phyloP scores from a whole-genome alignment of 2,797 vertebrate genomes.

The Pangasius mekongensis region DNA sequence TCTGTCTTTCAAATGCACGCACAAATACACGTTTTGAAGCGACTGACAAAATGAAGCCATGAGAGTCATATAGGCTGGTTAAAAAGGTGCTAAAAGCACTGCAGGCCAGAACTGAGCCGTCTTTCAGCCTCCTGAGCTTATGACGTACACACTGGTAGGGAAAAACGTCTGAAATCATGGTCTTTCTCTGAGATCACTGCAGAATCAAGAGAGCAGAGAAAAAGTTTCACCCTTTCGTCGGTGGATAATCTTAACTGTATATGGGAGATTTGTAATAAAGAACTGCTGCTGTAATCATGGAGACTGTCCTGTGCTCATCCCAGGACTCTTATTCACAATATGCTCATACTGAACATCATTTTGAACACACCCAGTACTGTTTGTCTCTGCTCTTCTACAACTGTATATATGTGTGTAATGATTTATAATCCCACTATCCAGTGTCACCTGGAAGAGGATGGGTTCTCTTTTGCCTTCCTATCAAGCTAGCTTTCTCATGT shows the following conservation, averaged over 20 bases:
- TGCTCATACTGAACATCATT: not conserved
- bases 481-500: not conserved
- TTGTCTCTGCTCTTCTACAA: not conserved
- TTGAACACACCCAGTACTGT: not conserved
- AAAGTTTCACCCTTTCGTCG: not conserved
- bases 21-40: not conserved
- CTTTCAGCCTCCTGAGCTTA: not conserved
- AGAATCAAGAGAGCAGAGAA: not conserved
- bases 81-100: constrained; percentile 36
- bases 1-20: not conserved
- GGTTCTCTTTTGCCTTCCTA: not conserved
- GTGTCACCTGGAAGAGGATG: not conserved
- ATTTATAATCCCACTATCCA: not conserved
- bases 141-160: not conserved
- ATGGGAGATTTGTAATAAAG: not conserved
- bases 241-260: not conserved
- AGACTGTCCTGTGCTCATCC: not conserved
- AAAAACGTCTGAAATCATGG: not conserved
- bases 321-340: not conserved
- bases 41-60: not conserved
- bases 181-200: not conserved
- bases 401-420: not conserved
- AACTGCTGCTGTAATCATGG: not conserved
- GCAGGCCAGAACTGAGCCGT: not conserved
- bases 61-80: not conserved